Percentiles rank a stretch among this genome's conserved stretches.
These are phyloP conservation scores for Paracanthobrama guichenoti DNA, from an alignment of 2,113 vertebrate species.

Conservation along the genomic window DNA sequence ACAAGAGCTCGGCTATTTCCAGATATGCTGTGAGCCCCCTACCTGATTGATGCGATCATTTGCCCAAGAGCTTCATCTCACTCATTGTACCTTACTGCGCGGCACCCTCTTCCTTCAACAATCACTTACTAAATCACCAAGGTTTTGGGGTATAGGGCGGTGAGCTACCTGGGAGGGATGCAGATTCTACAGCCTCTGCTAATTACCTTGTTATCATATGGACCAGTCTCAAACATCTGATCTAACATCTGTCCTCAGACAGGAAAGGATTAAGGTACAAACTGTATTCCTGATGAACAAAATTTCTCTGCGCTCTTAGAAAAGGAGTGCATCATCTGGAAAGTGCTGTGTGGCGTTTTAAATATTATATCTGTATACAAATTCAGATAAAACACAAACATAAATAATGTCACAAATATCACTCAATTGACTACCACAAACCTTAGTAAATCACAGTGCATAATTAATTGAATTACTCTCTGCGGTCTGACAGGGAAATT, in stretches of 20 bases:
- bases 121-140: neutral
- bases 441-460: too few relatives aligned
- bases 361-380: neutral
- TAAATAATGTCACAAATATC: too few relatives aligned
- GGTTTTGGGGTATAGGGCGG: neutral
- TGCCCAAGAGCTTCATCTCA: conserved; percentile 21
- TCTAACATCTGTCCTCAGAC: too few relatives aligned
- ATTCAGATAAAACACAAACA: neutral
- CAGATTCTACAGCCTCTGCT: neutral
- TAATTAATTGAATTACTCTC: too few relatives aligned
- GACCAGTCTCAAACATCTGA: too few relatives aligned
- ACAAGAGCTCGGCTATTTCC: conserved; percentile 39
- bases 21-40: conserved; percentile 12
- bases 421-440: too few relatives aligned
- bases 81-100: neutral
- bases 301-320: too few relatives aligned
- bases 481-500: too few relatives aligned
- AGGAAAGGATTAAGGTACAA: too few relatives aligned
- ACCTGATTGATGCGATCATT: conserved; percentile 40
- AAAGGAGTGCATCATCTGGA: neutral
- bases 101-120: neutral
- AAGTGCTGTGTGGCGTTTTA: neutral
- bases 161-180: neutral
- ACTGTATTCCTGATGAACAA: too few relatives aligned
- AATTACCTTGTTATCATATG: neutral